These are phyloP conservation scores for Brevimyrus niger DNA, from an alignment of 2,113 vertebrate genomes.

Conservation along the genomic window DNA sequence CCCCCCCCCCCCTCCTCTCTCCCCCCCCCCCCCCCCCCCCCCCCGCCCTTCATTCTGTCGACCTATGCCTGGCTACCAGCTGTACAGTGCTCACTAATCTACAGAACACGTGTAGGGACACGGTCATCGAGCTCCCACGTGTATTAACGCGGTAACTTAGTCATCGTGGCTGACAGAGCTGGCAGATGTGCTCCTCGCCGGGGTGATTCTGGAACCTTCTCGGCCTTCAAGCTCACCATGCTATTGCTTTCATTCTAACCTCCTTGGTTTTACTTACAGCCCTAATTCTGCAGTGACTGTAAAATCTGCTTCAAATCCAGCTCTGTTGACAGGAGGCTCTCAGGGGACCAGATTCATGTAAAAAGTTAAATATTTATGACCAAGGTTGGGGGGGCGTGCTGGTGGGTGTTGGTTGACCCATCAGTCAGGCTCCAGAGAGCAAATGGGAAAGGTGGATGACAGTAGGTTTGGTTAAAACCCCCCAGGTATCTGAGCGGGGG, in stretches of 20 bases:
- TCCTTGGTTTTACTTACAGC: constrained; percentile 11
- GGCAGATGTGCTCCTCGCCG: not conserved
- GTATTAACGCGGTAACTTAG: not conserved
- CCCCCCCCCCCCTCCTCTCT: too few relatives aligned
- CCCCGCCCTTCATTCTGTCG: not conserved
- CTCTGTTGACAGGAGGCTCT: constrained; percentile 9
- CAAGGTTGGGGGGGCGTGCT: not conserved
- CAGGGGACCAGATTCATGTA: constrained; percentile 1
- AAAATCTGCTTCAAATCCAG: not conserved
- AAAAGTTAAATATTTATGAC: constrained; percentile 20
- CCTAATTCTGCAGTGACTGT: constrained; percentile 12
- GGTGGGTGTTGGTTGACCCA: not conserved
- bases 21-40: too few relatives aligned
- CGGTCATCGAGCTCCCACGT: not conserved
- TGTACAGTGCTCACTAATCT: not conserved
- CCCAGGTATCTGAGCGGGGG: not conserved
- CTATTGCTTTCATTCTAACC: constrained; percentile 9
- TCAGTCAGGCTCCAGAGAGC: not conserved
- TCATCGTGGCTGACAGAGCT: not conserved
- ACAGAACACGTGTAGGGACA: not conserved
- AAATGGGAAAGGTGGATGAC: not conserved
- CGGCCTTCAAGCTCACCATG: not conserved
- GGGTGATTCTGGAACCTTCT: not conserved
- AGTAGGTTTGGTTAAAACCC: constrained; percentile 7
- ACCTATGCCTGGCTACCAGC: not conserved